Base-by-base conservation (phyloP, 92 coral and sea anemone genomes). In the Pocillopora meandrina region DNA sequence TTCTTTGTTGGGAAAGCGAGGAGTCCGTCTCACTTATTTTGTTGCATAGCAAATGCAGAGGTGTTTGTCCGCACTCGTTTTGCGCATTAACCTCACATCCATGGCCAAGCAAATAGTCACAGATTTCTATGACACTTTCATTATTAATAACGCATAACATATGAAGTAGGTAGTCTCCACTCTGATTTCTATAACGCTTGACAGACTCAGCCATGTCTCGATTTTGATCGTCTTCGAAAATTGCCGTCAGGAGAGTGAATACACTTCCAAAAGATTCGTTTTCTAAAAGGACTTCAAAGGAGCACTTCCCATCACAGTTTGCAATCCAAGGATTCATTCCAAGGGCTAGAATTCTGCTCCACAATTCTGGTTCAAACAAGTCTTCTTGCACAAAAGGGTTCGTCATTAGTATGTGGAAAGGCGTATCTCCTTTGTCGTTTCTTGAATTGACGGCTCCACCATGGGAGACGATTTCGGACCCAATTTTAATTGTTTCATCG, bases 311-410 rank as follows among this genome's bases (percentile, higher is more conserved):
- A 5, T 84, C 56, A 71, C 12, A 18, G 61, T 84, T 78, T 64
- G 26, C 58, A 31, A 42, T 19, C 56, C 79, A 64, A 70, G 91
- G 91, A 73, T 88, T 74, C 74, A 79, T 77, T 47, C 85, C 85
- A 56, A 84, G 75, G 12, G 67, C 67, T 33, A 86, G 74, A 19
- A 55, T 31, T 71, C 56, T 58, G 18, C 42, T 55, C 75, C 75
- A 80, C 2, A 34, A 57, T 9, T 2, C 13, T 61, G 36, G 12
- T 59, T 36, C 31, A 5, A 77, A 61, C 3, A 36, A 5, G 63
- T 77, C 11, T 63, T 31, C 10, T 3, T 35, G 62, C n/a, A 62
- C n/a, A 8, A 19, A 11, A 34, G 13, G 36, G 13, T 36, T 21
- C 15, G 5, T 59, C 19, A 77, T 36, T 35, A 77, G 62, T 0